A percentile compares a stretch with the other conserved stretches of the same genome.
Conservation (phyloP, 2,797 vertebrate species). For the Ctenochaetus hawaiiensis region DNA sequence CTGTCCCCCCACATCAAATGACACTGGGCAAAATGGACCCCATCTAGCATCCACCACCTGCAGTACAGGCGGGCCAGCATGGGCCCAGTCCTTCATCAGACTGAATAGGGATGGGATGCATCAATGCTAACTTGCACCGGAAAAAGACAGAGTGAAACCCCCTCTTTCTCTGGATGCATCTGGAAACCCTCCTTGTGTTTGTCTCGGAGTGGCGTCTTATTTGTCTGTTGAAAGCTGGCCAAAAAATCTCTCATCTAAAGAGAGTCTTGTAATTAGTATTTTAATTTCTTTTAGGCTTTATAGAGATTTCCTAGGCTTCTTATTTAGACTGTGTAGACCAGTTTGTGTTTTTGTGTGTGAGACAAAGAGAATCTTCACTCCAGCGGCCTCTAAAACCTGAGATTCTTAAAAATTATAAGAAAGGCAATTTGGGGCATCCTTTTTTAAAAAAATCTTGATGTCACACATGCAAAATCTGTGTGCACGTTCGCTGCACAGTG, state of each 20-base stretch:
- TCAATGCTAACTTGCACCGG: conserved; percentile 25
- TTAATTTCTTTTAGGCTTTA: conserved; percentile 15
- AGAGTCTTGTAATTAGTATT: conserved; percentile 8
- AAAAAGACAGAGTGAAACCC: neutral
- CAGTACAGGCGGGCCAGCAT: conserved; percentile 38
- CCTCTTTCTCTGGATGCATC: neutral
- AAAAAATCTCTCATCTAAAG: neutral
- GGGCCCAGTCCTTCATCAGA: conserved; percentile 15
- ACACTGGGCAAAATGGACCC: conserved; percentile 73
- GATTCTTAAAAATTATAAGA: conserved; percentile 24
- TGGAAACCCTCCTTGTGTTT: conserved; percentile 21
- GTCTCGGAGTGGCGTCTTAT: conserved; percentile 11
- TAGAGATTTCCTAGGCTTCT: neutral
- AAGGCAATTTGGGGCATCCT: conserved; percentile 6
- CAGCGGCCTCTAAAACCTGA: conserved; percentile 6
- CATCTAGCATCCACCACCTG: conserved; percentile 69
- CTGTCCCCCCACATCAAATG: conserved; percentile 56
- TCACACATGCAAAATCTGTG: conserved; percentile 34
- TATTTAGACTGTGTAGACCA: conserved; percentile 22
- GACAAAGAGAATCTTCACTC: neutral
- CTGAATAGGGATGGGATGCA: conserved; percentile 15
- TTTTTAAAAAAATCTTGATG: conserved; percentile 40
- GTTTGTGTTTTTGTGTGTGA: conserved; percentile 9
- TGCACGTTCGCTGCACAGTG: conserved; percentile 26
- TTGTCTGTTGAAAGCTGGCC: conserved; percentile 4